phyloP scores from a whole-genome alignment of 1,140 invertebrate species.

The Ostrea denselamellosa region DNA sequence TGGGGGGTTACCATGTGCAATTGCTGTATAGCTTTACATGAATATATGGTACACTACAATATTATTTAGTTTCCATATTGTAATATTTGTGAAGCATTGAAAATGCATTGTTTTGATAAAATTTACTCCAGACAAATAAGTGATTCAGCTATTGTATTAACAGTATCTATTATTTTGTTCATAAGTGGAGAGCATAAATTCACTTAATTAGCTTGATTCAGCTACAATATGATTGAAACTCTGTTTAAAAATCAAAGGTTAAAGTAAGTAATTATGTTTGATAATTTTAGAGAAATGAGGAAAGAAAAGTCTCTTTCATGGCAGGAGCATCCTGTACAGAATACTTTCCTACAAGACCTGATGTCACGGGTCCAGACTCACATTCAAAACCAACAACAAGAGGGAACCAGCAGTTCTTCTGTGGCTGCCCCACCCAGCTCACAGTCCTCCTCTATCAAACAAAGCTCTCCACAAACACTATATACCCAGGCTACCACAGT shows the following conservation, averaged over 20 bases:
- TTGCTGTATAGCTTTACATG: too few relatives aligned
- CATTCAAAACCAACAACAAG: not conserved
- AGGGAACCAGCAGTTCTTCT: not conserved
- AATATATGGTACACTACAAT: too few relatives aligned
- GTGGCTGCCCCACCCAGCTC: not conserved
- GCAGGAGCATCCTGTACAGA: not conserved
- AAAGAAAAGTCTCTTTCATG: not conserved
- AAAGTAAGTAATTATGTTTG: not conserved
- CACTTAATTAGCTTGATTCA: too few relatives aligned
- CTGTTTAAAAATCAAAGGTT: not conserved
- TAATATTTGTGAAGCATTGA: too few relatives aligned
- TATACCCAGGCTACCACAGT: not conserved
- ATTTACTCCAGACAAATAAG: too few relatives aligned
- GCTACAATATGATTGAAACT: too few relatives aligned
- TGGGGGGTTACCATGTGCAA: too few relatives aligned
- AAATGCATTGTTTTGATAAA: too few relatives aligned
- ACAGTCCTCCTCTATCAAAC: not conserved
- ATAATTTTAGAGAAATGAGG: conserved; percentile 1
- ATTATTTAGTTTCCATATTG: too few relatives aligned
- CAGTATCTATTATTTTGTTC: too few relatives aligned
- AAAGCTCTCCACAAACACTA: not conserved
- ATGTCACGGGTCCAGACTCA: conserved; percentile 5
- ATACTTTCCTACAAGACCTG: conserved; percentile 8
- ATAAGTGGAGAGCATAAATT: too few relatives aligned
- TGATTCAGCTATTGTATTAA: too few relatives aligned